Evolutionary conservation across 2,888 invertebrate genomes (phyloP), one percentile per base, ranked within the genome.

Genomic region (Perizoma affinitatum): DNA sequence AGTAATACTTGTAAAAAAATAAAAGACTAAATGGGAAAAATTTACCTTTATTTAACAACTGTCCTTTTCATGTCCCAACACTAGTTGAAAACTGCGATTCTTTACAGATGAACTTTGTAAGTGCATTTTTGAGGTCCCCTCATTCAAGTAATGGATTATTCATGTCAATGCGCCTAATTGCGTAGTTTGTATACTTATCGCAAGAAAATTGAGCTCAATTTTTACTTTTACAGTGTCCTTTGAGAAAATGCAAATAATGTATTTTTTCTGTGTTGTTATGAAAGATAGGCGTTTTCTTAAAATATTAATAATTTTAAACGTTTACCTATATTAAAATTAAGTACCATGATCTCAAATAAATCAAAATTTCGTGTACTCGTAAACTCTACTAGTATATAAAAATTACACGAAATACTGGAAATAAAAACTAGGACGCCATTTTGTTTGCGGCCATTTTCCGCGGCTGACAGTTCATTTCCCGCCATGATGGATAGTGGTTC

Each of bases 381-480:
- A n/a, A n/a, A n/a, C n/a, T 6, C 6, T 6, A 44, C 4, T 4
- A 22, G 11, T 34, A 10, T 36, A 6, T 11, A 44, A 11, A 52
- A 36, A 10, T 7, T 8, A 46, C 50, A 43, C 36, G 53, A 60
- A 59, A 49, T 42, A 22, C 43, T 6, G 22, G 44, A 65, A 68
- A 68, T 60, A 53, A 69, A 71, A 61, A 63, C 65, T 65, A 67
- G 63, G 63, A 72, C 76, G 76, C 81, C 80, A 84, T 82, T 86
- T 82, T 80, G 80, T 83, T 80, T 74, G 77, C 80, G 77, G 77
- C 84, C 81, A 83, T 87, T 85, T 86, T 83, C 79, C 82, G 78
- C 73, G 60, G 78, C 76, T 89, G 91, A 90, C 91, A 91, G 88
- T 86, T 90, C 85, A 91, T 90, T 88, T 85, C 82, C 83, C 83